A percentile compares a stretch with the other conserved stretches of the same genome.
These are phyloP conservation scores for Carassius auratus DNA, from an alignment of 2,113 vertebrate genomes.

Conservation along the genomic window DNA sequence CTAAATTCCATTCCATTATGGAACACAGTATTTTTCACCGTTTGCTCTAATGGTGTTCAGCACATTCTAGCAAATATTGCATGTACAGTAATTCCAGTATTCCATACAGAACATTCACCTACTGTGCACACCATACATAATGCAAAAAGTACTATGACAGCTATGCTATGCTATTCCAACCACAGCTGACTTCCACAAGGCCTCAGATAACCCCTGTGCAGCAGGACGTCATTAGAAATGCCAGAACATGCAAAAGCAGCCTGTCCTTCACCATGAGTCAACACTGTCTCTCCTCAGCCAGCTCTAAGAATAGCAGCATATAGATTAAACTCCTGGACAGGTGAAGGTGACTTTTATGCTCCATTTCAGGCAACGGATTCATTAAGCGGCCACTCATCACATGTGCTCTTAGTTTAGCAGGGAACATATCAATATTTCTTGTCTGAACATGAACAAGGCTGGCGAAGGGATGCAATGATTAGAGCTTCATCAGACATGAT, in stretches of 20 bases:
- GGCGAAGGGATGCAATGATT: neutral
- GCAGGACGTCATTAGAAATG: neutral
- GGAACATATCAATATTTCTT: neutral
- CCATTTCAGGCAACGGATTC: slow-evolving; percentile 29
- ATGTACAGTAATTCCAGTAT: neutral
- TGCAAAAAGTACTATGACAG: neutral
- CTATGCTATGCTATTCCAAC: neutral
- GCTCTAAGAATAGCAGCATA: slow-evolving; percentile 53
- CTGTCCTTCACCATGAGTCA: slow-evolving; percentile 11
- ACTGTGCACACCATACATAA: neutral
- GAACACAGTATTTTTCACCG: neutral
- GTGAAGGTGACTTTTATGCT: slow-evolving; percentile 58
- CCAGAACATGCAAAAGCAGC: neutral
- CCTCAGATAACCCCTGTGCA: neutral
- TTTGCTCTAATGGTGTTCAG: neutral
- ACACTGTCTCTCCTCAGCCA: slow-evolving; percentile 17
- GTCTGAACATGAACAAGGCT: neutral
- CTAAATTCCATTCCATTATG: neutral
- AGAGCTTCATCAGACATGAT: neutral
- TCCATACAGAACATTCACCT: neutral
- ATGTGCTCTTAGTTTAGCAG: neutral
- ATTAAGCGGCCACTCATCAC: neutral
- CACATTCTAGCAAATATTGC: neutral
- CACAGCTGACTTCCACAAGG: neutral
- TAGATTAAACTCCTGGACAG: slow-evolving; percentile 47